phyloP scores from a whole-genome alignment of 2,888 invertebrate genomes.

The Lymantria dispar region DNA sequence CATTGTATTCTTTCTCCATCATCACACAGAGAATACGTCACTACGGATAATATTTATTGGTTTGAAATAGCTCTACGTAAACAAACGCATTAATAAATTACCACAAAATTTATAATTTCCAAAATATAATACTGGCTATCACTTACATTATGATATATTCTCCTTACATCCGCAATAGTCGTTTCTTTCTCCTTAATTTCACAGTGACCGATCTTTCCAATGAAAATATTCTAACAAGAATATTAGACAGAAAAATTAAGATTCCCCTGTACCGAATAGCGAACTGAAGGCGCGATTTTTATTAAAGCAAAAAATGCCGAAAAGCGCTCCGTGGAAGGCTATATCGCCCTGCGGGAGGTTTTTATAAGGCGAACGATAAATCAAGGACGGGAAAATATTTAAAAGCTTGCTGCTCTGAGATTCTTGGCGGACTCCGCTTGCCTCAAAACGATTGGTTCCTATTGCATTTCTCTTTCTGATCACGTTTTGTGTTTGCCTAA shows the following conservation, averaged over 20 bases:
- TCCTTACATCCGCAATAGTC: conserved; percentile 23
- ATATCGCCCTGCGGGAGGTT: conserved; percentile 70
- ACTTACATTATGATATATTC: conserved; percentile 14
- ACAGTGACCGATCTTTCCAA: conserved; percentile 51
- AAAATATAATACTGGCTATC: background rate
- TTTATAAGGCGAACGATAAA: conserved; percentile 77
- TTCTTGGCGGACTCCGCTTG: conserved; percentile 42
- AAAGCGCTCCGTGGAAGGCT: conserved; percentile 41
- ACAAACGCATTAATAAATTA: too few relatives aligned
- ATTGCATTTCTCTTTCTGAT: conserved; percentile 1
- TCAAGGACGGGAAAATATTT: conserved; percentile 76
- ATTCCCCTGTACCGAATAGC: conserved; percentile 53
- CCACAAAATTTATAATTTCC: background rate
- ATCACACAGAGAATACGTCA: too few relatives aligned
- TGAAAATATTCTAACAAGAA: conserved; percentile 49
- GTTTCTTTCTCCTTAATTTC: conserved; percentile 46
- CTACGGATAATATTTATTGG: too few relatives aligned
- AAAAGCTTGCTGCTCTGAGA: conserved; percentile 51
- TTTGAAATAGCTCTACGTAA: too few relatives aligned
- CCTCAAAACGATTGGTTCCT: conserved; percentile 8
- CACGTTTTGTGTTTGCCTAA: conserved; percentile 5
- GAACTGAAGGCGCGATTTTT: conserved; percentile 61
- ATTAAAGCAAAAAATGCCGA: conserved; percentile 68
- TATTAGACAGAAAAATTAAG: conserved; percentile 66
- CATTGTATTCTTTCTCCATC: too few relatives aligned